Conservation (phyloP, 2,797 vertebrate genomes). For the Heteromormyrus szaboi region DNA sequence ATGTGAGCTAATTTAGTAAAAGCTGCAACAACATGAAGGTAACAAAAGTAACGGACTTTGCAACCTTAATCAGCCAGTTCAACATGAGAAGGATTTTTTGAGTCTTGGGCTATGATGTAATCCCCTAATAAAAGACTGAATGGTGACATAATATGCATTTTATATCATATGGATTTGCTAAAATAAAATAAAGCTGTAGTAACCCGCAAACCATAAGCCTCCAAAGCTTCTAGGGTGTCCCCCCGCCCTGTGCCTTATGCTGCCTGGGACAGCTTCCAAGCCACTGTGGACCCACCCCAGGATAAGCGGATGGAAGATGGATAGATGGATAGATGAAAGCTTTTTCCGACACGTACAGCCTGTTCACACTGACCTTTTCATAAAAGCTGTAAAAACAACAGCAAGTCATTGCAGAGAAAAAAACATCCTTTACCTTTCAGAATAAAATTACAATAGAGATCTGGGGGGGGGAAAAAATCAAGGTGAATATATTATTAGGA, state of each 20-base stretch:
- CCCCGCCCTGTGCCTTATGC: not conserved
- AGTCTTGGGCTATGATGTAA: not conserved
- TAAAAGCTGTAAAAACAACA: not conserved
- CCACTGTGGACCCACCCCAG: not conserved
- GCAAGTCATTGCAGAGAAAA: not conserved
- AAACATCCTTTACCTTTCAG: not conserved
- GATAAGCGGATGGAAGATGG: not conserved
- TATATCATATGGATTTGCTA: not conserved
- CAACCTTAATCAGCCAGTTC: not conserved
- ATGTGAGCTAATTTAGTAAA: slow-evolving; percentile 40
- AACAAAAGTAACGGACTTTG: not conserved
- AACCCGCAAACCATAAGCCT: not conserved
- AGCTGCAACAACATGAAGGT: slow-evolving; percentile 13
- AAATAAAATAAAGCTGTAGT: not conserved
- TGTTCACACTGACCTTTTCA: not conserved
- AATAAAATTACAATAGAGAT: not conserved
- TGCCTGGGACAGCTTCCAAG: not conserved
- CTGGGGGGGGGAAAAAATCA: not conserved
- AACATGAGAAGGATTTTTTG: not conserved
- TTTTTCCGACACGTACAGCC: not conserved
- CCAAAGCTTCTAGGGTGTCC: not conserved
- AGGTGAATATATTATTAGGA: not conserved
- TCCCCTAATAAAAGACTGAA: not conserved
- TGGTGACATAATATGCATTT: not conserved
- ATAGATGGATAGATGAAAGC: not conserved